Evolutionary conservation across 2,113 vertebrate species (phyloP).

Genomic region (Gobiocypris rarus): DNA sequence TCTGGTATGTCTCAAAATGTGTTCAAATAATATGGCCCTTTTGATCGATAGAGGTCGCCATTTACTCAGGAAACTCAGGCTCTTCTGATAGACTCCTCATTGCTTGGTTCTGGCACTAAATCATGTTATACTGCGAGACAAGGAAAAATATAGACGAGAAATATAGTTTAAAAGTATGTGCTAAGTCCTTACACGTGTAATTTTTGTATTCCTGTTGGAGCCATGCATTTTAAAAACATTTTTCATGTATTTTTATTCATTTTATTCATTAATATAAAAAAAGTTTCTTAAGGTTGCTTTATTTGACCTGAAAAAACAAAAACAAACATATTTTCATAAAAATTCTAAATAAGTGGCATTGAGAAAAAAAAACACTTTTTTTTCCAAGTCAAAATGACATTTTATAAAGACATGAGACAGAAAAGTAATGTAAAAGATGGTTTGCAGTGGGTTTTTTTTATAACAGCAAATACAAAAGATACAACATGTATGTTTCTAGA

Average conservation of each 20-base stretch:
- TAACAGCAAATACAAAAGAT: background rate
- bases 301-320: background rate
- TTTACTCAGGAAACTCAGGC: background rate
- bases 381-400: too few relatives aligned
- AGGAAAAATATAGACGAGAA: background rate
- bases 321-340: background rate
- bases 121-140: background rate
- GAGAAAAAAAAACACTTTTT: background rate
- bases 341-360: background rate
- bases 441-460: too few relatives aligned
- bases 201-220: background rate
- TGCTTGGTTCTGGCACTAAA: background rate
- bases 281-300: background rate
- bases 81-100: background rate
- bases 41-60: conserved; percentile 51
- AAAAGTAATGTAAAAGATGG: too few relatives aligned
- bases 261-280: background rate
- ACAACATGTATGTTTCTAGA: background rate
- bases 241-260: too few relatives aligned
- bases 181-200: background rate
- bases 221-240: background rate
- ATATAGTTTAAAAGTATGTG: background rate
- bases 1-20: conserved; percentile 42
- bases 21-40: background rate
- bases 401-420: too few relatives aligned